Evolutionary conservation across 92 coral and sea anemone species (phyloP), one percentile per base, ranked within the genome.

Genomic region (Umimayanthus kanabou): DNA sequence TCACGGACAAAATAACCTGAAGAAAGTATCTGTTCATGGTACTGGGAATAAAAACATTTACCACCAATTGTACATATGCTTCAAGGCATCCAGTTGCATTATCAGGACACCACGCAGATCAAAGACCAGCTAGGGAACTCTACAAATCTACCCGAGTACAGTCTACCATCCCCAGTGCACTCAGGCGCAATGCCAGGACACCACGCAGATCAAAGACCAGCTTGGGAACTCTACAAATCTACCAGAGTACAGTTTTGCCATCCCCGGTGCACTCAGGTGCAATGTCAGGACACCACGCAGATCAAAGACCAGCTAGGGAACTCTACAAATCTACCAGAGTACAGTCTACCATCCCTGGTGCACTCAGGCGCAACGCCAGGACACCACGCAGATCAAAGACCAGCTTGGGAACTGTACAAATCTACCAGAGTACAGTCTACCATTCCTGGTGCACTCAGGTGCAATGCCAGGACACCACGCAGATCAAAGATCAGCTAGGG

Each of bases 281-380:
- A 74, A 9, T 10, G 79, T 25, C 79, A 37, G 79, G 47, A 72
- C 49, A 74, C 79, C 50, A 39, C 6, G 79, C 80, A 76, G 80
- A 76, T 76, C 10, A 20, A 76, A 76, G 80, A 76, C 80, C 80
- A 76, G 55, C 80, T 40, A 76, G 55, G 80, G 53, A 76, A 76
- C 39, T 2, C 47, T 72, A 72, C 77, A 72, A 72, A 72, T 8
- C 45, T 74, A 33, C 79, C 53, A 74, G 79, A 74, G 6, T 37
- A 74, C 0, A 74, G 47, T 37, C 39, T 74, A 74, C 50, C 79
- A 74, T 74, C 79, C n/a, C 79, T 13, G 79, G 79, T 74, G 49
- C 79, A 74, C 79, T 74, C 79, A 74, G 79, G 50, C 49, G 79
- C 55, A 74, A 0, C 1, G 79, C 79, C 79, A 33, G 77, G 77